These are phyloP conservation scores for Cepphus grylle DNA, from an alignment of 2,113 vertebrate genomes.

Conservation along the genomic window DNA sequence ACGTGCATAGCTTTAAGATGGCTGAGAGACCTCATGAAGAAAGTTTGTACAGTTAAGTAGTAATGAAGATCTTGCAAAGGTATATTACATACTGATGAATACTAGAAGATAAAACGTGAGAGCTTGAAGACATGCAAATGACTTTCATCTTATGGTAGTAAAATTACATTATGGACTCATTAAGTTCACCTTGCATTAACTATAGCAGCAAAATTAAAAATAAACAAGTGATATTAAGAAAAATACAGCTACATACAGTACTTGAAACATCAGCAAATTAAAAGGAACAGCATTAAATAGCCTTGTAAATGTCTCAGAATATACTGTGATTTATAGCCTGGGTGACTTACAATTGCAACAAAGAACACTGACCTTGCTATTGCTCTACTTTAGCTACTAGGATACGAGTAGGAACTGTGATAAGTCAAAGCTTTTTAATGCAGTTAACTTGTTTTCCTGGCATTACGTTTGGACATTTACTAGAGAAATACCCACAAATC, in stretches of 20 bases:
- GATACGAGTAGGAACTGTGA: neutral
- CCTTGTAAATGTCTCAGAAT: neutral
- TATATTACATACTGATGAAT: neutral
- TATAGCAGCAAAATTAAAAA: neutral
- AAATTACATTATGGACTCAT: neutral
- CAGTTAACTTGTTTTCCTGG: neutral
- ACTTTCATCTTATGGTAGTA: neutral
- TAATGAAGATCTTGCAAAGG: neutral
- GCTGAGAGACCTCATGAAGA: neutral
- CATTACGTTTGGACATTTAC: neutral
- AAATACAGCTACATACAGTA: neutral
- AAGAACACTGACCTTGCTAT: neutral
- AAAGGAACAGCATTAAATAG: neutral
- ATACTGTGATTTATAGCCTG: neutral
- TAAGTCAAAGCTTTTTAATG: neutral
- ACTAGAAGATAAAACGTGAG: constrained; percentile 12
- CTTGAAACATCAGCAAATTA: neutral
- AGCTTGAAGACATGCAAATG: neutral
- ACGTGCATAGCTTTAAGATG: neutral
- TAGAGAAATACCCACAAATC: neutral
- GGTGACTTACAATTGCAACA: neutral
- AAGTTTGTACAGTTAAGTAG: neutral
- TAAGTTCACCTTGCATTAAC: neutral
- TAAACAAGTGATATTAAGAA: neutral
- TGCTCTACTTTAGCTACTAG: neutral